Percentiles rank a stretch among this genome's conserved stretches.
Conservation (phyloP, 2,797 vertebrate species). For the Schizopygopsis pylzovi region DNA sequence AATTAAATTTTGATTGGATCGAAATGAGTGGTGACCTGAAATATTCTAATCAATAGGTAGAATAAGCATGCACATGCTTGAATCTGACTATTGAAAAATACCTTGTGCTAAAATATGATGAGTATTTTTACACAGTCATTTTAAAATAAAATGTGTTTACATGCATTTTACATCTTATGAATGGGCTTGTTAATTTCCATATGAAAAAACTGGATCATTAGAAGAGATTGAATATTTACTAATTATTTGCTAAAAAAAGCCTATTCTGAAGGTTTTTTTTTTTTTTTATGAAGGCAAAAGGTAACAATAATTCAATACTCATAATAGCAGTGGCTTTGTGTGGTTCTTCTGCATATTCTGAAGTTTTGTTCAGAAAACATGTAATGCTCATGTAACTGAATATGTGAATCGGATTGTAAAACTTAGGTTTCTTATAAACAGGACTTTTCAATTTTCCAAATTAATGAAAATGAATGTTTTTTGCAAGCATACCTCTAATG, state of each 20-base stretch:
- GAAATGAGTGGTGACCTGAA: background rate
- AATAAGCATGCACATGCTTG: background rate
- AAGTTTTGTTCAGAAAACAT: background rate
- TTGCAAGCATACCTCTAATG: background rate
- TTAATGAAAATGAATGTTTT: background rate
- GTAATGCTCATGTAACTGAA: background rate
- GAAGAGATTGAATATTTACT: no score
- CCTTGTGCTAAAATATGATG: background rate
- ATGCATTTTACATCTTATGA: background rate
- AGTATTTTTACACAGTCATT: background rate
- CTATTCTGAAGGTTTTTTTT: no score
- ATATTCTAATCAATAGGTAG: background rate
- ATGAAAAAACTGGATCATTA: no score
- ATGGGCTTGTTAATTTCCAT: no score
- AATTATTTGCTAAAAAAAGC: no score
- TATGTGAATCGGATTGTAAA: background rate
- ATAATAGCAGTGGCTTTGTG: no score
- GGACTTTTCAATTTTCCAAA: background rate
- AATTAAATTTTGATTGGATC: background rate
- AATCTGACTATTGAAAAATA: background rate
- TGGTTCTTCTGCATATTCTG: background rate
- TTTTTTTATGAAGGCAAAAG: no score
- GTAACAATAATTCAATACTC: no score
- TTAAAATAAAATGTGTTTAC: background rate
- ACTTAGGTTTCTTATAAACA: background rate